phyloP scores from a whole-genome alignment of 1,140 invertebrate species.

The Macrocentrus cingulum region DNA sequence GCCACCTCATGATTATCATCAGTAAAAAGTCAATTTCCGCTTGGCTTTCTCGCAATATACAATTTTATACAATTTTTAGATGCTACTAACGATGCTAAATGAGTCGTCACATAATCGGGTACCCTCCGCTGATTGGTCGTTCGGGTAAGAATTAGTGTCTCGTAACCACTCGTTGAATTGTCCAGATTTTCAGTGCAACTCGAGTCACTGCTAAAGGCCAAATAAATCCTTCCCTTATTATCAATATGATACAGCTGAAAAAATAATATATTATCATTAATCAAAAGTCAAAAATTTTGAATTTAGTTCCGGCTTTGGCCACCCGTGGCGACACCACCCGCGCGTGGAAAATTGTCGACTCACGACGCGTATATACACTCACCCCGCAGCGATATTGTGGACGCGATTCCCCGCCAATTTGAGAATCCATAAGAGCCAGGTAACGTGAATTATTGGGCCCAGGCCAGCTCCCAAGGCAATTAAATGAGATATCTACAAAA shows the following conservation, averaged over 20 bases:
- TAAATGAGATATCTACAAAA: constrained; percentile 64
- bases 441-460: constrained; percentile 63
- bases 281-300: too few relatives aligned
- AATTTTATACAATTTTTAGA: constrained; percentile 4
- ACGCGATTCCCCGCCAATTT: constrained; percentile 51
- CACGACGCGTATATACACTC: constrained; percentile 44
- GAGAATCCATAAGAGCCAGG: constrained; percentile 65
- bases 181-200: constrained; percentile 65
- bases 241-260: constrained; percentile 66
- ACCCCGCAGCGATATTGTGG: constrained; percentile 72
- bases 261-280: too few relatives aligned
- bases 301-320: too few relatives aligned
- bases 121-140: constrained; percentile 50
- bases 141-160: constrained; percentile 62
- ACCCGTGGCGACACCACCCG: too few relatives aligned
- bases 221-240: constrained; percentile 59
- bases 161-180: constrained; percentile 64
- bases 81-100: constrained; percentile 51
- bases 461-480: constrained; percentile 70
- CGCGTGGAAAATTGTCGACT: neutral
- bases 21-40: constrained; percentile 5
- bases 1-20: neutral
- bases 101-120: constrained; percentile 51
- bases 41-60: too few relatives aligned
- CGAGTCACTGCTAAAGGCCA: constrained; percentile 71